Conservation (phyloP, 2,888 invertebrate genomes). For the Alentia gelatinosa region DNA sequence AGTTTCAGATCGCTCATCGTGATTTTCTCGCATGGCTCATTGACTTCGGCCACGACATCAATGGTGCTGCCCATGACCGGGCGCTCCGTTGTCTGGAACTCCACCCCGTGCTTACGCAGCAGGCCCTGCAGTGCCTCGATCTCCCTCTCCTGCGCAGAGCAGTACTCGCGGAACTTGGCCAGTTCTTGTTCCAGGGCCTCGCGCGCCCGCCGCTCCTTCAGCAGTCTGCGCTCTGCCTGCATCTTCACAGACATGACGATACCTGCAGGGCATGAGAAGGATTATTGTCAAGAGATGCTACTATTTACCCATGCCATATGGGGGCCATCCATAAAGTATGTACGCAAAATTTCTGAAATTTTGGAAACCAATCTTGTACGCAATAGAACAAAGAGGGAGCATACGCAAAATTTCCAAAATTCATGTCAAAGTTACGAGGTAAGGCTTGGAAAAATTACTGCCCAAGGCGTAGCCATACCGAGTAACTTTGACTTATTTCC, state of each 20-base stretch:
- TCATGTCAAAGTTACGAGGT: too few species aligned
- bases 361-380: too few species aligned
- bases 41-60: conserved; percentile 76
- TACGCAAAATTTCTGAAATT: too few species aligned
- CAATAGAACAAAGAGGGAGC: too few species aligned
- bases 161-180: conserved; percentile 78
- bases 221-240: conserved; percentile 78
- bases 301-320: too few species aligned
- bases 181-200: conserved; percentile 80
- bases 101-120: conserved; percentile 78
- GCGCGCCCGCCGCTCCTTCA: conserved; percentile 74
- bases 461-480: too few species aligned
- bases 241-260: conserved; percentile 78
- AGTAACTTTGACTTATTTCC: too few species aligned
- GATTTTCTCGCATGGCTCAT: conserved; percentile 58
- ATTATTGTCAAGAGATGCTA: background rate
- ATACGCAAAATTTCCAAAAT: too few species aligned
- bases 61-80: conserved; percentile 72
- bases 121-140: conserved; percentile 77
- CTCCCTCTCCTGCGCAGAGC: conserved; percentile 78
- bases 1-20: background rate
- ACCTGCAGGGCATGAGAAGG: conserved; percentile 66
- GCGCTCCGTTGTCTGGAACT: conserved; percentile 66
- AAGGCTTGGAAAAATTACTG: too few species aligned
- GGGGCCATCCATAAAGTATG: too few species aligned